These are phyloP conservation scores for Agraylea sexmaculata DNA, from an alignment of 1,140 invertebrate genomes.

Conservation along the genomic window DNA sequence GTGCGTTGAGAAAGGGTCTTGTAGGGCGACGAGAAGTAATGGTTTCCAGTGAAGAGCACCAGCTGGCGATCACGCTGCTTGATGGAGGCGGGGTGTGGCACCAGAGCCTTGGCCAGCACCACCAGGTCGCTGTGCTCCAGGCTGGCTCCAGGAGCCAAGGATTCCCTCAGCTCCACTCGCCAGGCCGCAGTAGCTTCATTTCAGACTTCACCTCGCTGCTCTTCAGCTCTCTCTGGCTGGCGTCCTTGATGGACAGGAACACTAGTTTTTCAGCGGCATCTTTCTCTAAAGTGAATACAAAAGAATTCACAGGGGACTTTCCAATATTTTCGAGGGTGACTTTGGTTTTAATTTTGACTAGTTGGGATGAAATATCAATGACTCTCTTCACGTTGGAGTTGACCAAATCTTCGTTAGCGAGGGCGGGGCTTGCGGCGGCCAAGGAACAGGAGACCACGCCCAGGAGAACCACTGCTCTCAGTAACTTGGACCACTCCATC, in stretches of 20 bases:
- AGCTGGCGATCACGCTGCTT: constrained; percentile 88
- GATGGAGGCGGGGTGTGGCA: constrained; percentile 77
- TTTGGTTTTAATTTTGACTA: constrained; percentile 71
- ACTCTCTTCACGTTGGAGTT: constrained; percentile 75
- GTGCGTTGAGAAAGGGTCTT: constrained; percentile 67
- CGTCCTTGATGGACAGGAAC: constrained; percentile 60
- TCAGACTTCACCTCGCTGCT: constrained; percentile 41
- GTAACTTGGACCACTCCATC: too few species aligned
- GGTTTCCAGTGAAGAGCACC: constrained; percentile 73
- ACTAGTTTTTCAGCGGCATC: constrained; percentile 52
- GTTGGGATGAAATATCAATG: constrained; percentile 77
- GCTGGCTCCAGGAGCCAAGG: constrained; percentile 45
- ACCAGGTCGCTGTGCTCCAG: constrained; percentile 58
- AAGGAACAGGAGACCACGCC: not conserved
- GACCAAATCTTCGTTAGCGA: constrained; percentile 43
- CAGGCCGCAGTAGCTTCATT: constrained; percentile 41
- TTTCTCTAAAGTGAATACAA: constrained; percentile 61
- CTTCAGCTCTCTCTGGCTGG: constrained; percentile 49
- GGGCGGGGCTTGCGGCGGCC: constrained; percentile 27
- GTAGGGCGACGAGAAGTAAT: constrained; percentile 80
- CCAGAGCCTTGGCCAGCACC: constrained; percentile 61
- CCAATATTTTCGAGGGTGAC: constrained; percentile 74
- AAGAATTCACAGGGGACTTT: constrained; percentile 52
- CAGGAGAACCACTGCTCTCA: constrained; percentile 7
- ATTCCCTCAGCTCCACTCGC: constrained; percentile 50